phyloP scores from a whole-genome alignment of 2,113 vertebrate genomes.

The Osmerus mordax region DNA sequence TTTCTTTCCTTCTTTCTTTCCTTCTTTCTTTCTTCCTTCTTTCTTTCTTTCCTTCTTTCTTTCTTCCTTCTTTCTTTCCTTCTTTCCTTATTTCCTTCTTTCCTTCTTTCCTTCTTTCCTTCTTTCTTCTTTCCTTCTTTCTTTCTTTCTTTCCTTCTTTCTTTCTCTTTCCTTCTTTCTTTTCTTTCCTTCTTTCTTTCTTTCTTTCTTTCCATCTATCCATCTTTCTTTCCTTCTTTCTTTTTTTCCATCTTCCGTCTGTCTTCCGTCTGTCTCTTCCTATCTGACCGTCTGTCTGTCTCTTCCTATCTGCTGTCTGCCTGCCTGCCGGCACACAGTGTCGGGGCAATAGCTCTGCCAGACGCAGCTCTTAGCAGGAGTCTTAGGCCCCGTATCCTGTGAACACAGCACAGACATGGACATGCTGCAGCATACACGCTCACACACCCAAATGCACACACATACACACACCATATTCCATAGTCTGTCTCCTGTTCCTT shows the following conservation, averaged over 20 bases:
- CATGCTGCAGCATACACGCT: neutral
- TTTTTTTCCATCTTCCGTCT: neutral
- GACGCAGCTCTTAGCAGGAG: neutral
- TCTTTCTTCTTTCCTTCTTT: too few species aligned
- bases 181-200: too few species aligned
- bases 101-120: too few species aligned
- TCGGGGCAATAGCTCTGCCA: neutral
- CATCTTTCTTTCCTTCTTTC: too few species aligned
- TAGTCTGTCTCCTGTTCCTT: neutral
- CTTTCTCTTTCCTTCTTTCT: too few species aligned
- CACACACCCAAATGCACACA: neutral
- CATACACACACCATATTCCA: neutral
- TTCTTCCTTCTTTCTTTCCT: too few species aligned
- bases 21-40: neutral
- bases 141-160: too few species aligned
- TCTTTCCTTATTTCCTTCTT: too few species aligned
- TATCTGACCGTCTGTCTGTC: neutral
- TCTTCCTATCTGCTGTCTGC: neutral
- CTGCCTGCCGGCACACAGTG: neutral
- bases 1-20: neutral
- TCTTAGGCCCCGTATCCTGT: conserved; percentile 18
- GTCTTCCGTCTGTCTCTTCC: too few species aligned
- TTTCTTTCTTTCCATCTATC: too few species aligned
- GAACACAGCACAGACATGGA: conserved; percentile 26
- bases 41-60: too few species aligned